Percentiles rank a stretch among this genome's conserved stretches.
These are phyloP conservation scores for Ochotona curzoniae DNA, from an alignment of 2,113 vertebrate genomes.

Conservation along the genomic window DNA sequence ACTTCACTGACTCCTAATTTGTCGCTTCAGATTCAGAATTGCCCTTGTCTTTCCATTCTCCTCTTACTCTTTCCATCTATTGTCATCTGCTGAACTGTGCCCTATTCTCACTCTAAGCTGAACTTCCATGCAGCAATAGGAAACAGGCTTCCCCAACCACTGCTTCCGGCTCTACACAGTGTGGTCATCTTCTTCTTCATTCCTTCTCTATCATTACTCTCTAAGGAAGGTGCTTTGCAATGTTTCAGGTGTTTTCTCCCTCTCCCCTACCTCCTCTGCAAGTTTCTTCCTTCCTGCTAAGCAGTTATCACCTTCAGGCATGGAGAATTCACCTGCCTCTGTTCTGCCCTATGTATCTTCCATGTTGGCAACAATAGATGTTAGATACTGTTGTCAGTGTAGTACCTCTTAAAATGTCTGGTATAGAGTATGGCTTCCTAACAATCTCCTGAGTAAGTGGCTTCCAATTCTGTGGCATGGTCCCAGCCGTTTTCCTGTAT, in stretches of 20 bases:
- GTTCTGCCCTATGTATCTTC: not conserved
- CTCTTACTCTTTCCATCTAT: not conserved
- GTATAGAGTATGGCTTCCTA: not conserved
- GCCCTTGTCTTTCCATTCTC: not conserved
- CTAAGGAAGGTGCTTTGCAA: not conserved
- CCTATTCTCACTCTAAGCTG: not conserved
- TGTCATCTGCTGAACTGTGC: not conserved
- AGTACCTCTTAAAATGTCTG: not conserved
- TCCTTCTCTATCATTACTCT: not conserved
- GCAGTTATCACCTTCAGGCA: not conserved
- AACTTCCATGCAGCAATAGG: not conserved
- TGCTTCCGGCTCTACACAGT: not conserved
- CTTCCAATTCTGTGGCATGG: not conserved
- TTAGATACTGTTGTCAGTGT: too few relatives aligned
- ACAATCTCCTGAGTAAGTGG: constrained; percentile 17
- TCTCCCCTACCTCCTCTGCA: not conserved
- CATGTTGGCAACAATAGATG: too few relatives aligned
- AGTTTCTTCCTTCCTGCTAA: not conserved
- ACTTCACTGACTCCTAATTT: not conserved
- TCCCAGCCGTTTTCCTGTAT: constrained; percentile 34
- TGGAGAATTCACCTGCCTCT: not conserved
- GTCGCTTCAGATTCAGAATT: not conserved
- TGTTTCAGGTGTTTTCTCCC: not conserved
- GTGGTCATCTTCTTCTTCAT: not conserved
- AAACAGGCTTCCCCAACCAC: not conserved